Evolutionary conservation across 2,797 vertebrate species (phyloP).

Genomic region (Pteropus rufus): DNA sequence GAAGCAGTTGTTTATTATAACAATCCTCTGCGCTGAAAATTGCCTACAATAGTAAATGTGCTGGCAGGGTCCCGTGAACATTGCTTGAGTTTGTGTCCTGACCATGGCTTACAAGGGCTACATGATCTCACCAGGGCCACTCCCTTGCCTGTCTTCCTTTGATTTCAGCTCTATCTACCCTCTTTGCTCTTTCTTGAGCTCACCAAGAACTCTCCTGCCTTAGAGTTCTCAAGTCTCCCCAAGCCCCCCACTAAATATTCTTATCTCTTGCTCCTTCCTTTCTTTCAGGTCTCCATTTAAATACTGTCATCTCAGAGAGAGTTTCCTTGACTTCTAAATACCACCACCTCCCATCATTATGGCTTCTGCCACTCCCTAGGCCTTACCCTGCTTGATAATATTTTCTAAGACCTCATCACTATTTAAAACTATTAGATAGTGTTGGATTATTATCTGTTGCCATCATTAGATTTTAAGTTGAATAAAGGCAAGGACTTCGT

Average conservation of each 20-base stretch:
- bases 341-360: not conserved
- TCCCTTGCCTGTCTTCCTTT: not conserved
- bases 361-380: not conserved
- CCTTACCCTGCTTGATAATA: not conserved
- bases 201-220: not conserved
- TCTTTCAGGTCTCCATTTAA: not conserved
- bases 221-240: no score
- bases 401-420: not conserved
- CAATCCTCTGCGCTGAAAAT: not conserved
- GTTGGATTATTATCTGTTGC: not conserved
- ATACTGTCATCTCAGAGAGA: not conserved
- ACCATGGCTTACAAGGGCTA: not conserved
- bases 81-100: not conserved
- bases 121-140: accelerated
- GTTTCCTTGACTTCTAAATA: not conserved
- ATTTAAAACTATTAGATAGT: not conserved
- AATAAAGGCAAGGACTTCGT: not conserved
- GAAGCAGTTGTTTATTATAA: not conserved
- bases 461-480: not conserved
- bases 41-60: not conserved
- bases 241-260: not conserved
- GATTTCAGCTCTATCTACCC: not conserved
- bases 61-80: not conserved
- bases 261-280: not conserved
- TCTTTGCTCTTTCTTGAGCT: not conserved